Percentiles rank a stretch among this genome's conserved stretches.
phyloP scores from a whole-genome alignment of 2,113 vertebrate genomes.

The Malurus cyaneus region DNA sequence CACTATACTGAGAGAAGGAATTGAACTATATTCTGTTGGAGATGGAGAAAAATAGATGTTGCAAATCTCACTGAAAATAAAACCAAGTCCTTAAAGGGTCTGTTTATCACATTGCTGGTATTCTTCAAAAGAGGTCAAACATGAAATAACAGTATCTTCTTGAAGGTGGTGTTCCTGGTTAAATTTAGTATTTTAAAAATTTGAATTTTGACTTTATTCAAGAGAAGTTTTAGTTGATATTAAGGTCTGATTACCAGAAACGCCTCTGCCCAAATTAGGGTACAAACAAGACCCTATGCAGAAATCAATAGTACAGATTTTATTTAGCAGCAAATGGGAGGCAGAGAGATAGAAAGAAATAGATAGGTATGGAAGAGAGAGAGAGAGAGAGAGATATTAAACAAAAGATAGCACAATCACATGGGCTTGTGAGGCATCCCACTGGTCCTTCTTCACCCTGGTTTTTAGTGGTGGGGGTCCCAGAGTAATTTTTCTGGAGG shows the following conservation, averaged over 20 bases:
- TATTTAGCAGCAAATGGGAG: background rate
- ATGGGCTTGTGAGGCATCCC: background rate
- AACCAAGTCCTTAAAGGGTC: background rate
- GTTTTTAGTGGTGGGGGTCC: background rate
- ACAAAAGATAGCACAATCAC: background rate
- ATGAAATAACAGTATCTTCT: background rate
- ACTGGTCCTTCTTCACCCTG: background rate
- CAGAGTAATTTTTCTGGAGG: background rate
- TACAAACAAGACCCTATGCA: background rate
- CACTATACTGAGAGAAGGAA: background rate
- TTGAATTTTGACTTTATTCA: background rate
- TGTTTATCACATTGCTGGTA: background rate
- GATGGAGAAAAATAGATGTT: background rate
- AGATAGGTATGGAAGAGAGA: too few relatives aligned
- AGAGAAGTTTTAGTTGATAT: background rate
- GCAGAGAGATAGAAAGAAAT: background rate
- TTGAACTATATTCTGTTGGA: background rate
- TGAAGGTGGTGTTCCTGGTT: background rate
- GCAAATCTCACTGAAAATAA: background rate
- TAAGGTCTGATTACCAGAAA: background rate
- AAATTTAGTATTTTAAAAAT: background rate
- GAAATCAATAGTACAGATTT: rapidly evolving
- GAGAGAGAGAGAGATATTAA: background rate
- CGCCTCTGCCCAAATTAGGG: background rate
- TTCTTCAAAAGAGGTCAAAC: background rate